These are phyloP conservation scores for Drosophila sp. DNA, from an alignment of 1,140 invertebrate genomes.

Conservation along the genomic window DNA sequence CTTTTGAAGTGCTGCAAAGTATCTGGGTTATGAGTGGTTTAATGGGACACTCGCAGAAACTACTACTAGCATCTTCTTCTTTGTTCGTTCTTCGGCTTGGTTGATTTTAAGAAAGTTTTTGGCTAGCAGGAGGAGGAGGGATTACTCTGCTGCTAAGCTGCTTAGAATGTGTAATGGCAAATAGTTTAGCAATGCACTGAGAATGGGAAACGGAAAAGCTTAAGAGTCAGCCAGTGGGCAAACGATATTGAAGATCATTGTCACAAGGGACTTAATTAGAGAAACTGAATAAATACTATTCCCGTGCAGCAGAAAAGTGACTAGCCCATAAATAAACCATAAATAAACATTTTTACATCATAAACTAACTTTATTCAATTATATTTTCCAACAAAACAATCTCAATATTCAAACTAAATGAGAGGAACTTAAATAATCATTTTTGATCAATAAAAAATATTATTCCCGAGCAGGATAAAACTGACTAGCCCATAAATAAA, in stretches of 20 bases:
- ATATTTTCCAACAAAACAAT: background rate
- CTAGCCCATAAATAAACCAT: too few species aligned
- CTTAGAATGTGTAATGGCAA: constrained; percentile 43
- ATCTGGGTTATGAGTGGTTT: constrained; percentile 78
- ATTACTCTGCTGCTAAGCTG: constrained; percentile 42
- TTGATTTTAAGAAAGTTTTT: constrained; percentile 39
- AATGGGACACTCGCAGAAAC: constrained; percentile 54
- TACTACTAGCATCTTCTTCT: constrained; percentile 25
- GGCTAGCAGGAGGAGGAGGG: constrained; percentile 13
- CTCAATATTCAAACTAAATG: background rate
- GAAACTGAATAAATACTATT: too few species aligned
- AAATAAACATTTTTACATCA: too few species aligned
- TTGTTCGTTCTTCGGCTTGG: constrained; percentile 30
- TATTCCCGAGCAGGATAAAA: too few species aligned
- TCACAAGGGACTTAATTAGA: background rate
- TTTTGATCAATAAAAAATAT: too few species aligned
- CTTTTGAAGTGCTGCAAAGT: constrained; percentile 32
- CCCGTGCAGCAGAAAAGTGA: too few species aligned
- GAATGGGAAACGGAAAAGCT: background rate
- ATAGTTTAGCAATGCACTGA: constrained; percentile 3
- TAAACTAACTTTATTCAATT: too few species aligned
- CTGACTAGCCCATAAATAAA: too few species aligned
- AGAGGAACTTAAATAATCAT: too few species aligned
- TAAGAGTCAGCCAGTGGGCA: background rate
- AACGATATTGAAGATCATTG: constrained; percentile 8